These are phyloP conservation scores for Phyllotis vaccarum DNA, from an alignment of 2,797 vertebrate genomes.

Conservation along the genomic window DNA sequence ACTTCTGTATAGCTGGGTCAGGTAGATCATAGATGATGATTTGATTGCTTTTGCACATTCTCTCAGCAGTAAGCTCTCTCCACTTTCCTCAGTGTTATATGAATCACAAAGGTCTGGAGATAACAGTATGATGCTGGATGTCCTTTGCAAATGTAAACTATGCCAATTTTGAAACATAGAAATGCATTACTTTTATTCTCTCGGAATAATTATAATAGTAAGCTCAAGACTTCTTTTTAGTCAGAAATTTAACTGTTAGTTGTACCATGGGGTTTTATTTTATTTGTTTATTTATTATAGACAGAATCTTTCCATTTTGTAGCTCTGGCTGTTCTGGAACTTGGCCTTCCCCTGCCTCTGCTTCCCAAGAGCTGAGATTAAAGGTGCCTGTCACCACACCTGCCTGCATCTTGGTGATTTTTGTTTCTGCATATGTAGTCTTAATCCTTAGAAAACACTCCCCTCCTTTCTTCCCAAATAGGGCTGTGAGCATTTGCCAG, in stretches of 20 bases:
- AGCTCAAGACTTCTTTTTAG: background rate
- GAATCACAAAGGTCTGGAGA: background rate
- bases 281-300: background rate
- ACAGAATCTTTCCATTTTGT: background rate
- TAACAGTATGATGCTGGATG: background rate
- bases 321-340: background rate
- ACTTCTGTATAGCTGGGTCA: background rate
- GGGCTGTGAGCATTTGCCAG: background rate
- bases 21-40: background rate
- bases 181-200: slow-evolving; percentile 13
- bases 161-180: background rate
- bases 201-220: background rate
- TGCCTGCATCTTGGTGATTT: background rate
- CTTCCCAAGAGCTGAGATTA: background rate
- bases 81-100: background rate
- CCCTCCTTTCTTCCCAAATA: background rate
- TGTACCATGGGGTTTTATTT: slow-evolving; percentile 12
- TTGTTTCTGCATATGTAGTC: background rate
- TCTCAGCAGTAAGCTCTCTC: background rate
- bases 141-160: background rate
- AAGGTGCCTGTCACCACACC: background rate
- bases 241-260: slow-evolving; percentile 23
- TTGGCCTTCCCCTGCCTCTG: background rate
- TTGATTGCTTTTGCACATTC: background rate
- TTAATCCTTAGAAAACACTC: background rate